These are phyloP conservation scores for Arizona elegans DNA, from an alignment of 2,113 vertebrate species.

Conservation along the genomic window DNA sequence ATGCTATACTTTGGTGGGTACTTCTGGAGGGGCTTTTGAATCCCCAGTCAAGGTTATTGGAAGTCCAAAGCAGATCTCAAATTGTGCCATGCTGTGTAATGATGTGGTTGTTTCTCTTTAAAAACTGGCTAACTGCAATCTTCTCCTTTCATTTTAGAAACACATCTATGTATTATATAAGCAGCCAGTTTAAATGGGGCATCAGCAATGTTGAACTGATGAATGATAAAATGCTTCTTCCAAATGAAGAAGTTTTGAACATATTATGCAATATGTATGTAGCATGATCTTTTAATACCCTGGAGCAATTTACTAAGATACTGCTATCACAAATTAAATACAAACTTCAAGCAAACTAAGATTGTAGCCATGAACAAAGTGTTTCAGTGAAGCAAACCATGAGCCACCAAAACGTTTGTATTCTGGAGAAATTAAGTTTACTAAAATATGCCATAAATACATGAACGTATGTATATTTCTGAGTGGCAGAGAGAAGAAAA, in stretches of 20 bases:
- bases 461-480: not conserved
- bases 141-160: not conserved
- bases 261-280: not conserved
- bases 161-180: not conserved
- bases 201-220: not conserved
- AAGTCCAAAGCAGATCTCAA: not conserved
- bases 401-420: not conserved
- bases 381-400: not conserved
- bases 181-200: not conserved
- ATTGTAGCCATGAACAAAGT: not conserved
- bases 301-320: too few relatives aligned
- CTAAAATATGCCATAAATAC: not conserved
- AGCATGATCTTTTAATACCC: not conserved
- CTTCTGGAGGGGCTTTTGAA: not conserved
- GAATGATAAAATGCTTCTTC: not conserved
- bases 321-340: not conserved
- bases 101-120: not conserved
- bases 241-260: not conserved
- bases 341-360: not conserved
- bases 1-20: not conserved
- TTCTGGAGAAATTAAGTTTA: not conserved
- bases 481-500: not conserved
- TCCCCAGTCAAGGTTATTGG: not conserved
- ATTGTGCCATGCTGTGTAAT: not conserved
- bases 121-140: not conserved